A percentile compares a stretch with the other conserved stretches of the same genome.
Conservation (phyloP, 2,797 vertebrate species). For the Nothura maculosa region DNA sequence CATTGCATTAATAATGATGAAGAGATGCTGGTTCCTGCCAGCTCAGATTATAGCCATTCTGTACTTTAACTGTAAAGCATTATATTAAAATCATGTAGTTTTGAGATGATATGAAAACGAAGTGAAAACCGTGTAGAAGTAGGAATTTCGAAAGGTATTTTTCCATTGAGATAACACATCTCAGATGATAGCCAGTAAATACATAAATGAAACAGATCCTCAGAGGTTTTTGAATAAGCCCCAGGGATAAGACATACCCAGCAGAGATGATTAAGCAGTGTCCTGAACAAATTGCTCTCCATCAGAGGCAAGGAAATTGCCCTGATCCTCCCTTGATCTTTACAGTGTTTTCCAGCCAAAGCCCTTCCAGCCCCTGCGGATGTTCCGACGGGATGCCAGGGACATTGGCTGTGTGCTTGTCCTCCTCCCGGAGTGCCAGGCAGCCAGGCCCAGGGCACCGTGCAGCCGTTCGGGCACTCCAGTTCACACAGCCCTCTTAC, state of each 20-base stretch:
- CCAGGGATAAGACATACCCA: background rate
- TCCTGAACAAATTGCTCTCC: conserved; percentile 11
- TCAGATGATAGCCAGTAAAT: background rate
- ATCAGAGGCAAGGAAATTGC: background rate
- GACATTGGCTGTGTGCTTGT: background rate
- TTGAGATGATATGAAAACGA: background rate
- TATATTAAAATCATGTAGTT: background rate
- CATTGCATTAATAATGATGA: background rate
- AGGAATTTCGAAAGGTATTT: background rate
- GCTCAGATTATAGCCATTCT: background rate
- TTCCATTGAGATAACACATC: background rate
- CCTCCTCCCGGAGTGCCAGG: background rate
- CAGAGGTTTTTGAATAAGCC: background rate
- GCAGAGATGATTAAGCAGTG: conserved; percentile 18
- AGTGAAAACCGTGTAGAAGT: background rate
- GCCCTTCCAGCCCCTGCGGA: background rate
- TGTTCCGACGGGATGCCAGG: background rate
- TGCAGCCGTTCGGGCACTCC: background rate
- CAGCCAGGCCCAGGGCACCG: background rate
- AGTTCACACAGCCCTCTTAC: background rate
- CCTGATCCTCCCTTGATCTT: background rate
- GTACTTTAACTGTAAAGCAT: background rate
- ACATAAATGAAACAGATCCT: background rate
- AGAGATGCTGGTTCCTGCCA: background rate
- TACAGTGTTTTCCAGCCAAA: background rate